Evolutionary conservation across 2,113 vertebrate genomes (phyloP), one percentile per base, ranked within the genome.

Genomic region (Pollachius pollachius): DNA sequence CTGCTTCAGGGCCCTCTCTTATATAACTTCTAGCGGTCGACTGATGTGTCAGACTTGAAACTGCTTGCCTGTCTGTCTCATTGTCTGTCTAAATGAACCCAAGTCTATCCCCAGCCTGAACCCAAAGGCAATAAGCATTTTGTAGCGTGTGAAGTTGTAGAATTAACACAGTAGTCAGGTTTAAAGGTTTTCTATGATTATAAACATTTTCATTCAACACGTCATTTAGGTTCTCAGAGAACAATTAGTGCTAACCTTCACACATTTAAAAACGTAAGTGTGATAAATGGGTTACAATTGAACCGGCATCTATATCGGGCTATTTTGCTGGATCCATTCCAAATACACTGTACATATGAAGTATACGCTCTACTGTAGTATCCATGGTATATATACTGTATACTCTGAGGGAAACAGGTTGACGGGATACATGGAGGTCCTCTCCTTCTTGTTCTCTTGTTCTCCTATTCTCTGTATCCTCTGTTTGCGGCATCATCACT

Each of bases 11-110:
- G 64, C 56, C 6, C 30, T 65, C 1, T 67, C 72, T 89, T 87
- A 81, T 57, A 70, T 81, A 86, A 86, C 78, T 76, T 52, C 23
- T 57, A 78, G 65, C 54, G 15, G 62, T 37, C 54, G 4, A 48
- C 71, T 69, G 64, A 80, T 72, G 72, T 71, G 82, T 76, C 67
- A 73, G 68, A 80, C 74, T 70, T 69, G 72, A 67, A 64, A 76
- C 77, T 23, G 57, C 65, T 60, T 73, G 67, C 65, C 67, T 80
- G 70, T 71, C 71, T 78, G 68, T 74, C 80, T 76, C 71, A 80
- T 13, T 7, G 21, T 30, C 21, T 25, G 25, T 57, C 54, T 57
- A 13, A 17, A 15, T 17, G 5, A 17, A n/a, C 17, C 54, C 4
- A n/a, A 16, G 15, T 57, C 54, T 57, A 13, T 57, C 54, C 3